phyloP scores from a whole-genome alignment of 1,140 invertebrate species.

The Lordiphosa stackelbergi region DNA sequence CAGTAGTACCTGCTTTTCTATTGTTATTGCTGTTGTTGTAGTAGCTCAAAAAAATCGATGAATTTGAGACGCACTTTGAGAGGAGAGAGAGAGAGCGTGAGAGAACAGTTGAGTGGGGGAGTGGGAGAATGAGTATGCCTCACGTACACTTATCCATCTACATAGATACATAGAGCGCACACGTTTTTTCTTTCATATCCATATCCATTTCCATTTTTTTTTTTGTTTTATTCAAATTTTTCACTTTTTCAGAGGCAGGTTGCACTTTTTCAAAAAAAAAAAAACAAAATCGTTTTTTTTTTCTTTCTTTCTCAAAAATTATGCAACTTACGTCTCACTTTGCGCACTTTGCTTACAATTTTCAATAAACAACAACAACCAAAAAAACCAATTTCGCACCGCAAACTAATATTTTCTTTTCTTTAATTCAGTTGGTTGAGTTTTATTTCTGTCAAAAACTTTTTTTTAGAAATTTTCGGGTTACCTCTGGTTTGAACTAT shows the following conservation, averaged over 20 bases:
- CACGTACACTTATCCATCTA: constrained; percentile 25
- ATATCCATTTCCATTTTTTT: constrained; percentile 1
- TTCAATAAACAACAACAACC: constrained; percentile 8
- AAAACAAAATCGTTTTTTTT: constrained; percentile 1
- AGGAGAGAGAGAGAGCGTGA: constrained; percentile 4
- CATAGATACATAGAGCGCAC: constrained; percentile 12
- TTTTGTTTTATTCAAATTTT: not conserved
- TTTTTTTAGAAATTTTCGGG: constrained; percentile 23
- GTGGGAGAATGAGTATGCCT: constrained; percentile 21
- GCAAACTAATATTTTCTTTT: not conserved
- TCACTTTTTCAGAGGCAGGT: constrained; percentile 1
- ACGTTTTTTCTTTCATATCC: constrained; percentile 24
- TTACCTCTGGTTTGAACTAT: constrained; percentile 73
- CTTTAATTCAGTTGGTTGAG: not conserved
- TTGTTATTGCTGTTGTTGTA: constrained; percentile 10
- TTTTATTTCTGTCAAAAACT: constrained; percentile 1
- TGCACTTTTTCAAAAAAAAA: constrained; percentile 5
- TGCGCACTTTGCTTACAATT: constrained; percentile 35
- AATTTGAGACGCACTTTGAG: constrained; percentile 28
- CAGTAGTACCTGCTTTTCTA: constrained; percentile 44
- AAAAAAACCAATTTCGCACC: not conserved
- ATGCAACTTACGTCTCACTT: constrained; percentile 75
- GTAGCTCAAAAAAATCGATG: constrained; percentile 15
- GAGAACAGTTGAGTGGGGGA: constrained; percentile 11
- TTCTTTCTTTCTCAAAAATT: constrained; percentile 35